Conservation (phyloP, 2,888 invertebrate species). For the Crioceris asparagi region DNA sequence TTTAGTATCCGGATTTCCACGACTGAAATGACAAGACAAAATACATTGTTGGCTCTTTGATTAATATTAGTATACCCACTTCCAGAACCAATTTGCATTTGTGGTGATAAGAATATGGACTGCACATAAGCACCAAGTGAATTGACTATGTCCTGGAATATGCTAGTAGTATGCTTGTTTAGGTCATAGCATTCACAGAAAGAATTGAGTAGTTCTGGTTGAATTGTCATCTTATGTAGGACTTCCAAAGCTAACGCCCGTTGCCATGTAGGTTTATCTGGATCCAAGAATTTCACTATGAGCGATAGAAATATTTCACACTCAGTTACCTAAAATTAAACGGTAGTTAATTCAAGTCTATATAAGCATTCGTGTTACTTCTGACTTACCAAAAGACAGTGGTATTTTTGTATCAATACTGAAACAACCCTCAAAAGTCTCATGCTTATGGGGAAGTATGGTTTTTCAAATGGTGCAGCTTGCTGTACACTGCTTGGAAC, state of each 20-base stretch:
- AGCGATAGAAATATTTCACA: conserved; percentile 97
- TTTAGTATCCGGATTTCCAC: no score
- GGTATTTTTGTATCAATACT: conserved; percentile 87
- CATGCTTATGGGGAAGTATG: conserved; percentile 96
- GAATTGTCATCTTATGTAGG: conserved; percentile 84
- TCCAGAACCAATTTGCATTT: conserved; percentile 41
- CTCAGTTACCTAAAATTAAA: conserved; percentile 68
- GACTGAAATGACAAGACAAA: no score
- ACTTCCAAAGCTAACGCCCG: conserved; percentile 91
- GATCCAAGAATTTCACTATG: conserved; percentile 93
- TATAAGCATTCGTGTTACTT: not conserved
- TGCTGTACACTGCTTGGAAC: conserved; percentile 49
- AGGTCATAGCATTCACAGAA: conserved; percentile 95
- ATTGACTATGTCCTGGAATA: conserved; percentile 91
- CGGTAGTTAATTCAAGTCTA: not conserved
- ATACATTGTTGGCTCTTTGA: no score
- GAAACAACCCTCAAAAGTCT: conserved; percentile 85
- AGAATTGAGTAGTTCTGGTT: conserved; percentile 75
- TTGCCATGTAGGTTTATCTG: conserved; percentile 96
- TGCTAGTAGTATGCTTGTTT: conserved; percentile 85
- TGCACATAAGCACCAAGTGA: conserved; percentile 90
- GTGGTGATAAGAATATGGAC: conserved; percentile 71
- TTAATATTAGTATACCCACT: conserved; percentile 31
- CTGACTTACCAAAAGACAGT: conserved; percentile 66
- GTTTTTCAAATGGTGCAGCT: conserved; percentile 67